Evolutionary conservation across 2,797 vertebrate species (phyloP), one percentile per base, ranked within the genome.

Genomic region (Aeoliscus strigatus): DNA sequence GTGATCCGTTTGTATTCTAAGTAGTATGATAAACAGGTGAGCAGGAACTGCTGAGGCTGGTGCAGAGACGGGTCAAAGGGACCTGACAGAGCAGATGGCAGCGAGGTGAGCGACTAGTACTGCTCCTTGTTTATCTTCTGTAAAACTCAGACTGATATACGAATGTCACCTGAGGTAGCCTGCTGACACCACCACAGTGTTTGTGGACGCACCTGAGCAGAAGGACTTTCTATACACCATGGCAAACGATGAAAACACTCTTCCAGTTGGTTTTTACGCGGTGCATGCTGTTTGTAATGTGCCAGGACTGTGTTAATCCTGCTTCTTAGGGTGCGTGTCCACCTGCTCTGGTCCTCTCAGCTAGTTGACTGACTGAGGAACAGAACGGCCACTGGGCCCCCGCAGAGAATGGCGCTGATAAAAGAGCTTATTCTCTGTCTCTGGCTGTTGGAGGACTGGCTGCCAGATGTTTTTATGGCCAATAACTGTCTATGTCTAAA

Each of bases 221-320:
- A 57, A n/a, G n/a, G n/a, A n/a, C n/a, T n/a, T n/a, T n/a, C n/a
- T n/a, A n/a, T n/a, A n/a, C n/a, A n/a, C n/a, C n/a, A n/a, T n/a
- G n/a, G n/a, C n/a, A n/a, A n/a, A n/a, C n/a, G n/a, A 31, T 8
- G 37, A 30, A 61, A 23, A 39, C 35, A 54, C 41, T 40, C 52
- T 64, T 77, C 74, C 55, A 49, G 54, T 53, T 43, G 69, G 75
- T 67, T 64, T 55, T 51, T 43, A 47, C 34, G 21, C 28, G 9
- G 53, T 43, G 49, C 64, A 47, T 56, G 64, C 67, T 76, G 77
- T 28, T 61, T 61, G 49, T 65, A 76, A 75, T 68, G 62, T 56
- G 67, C 77, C 76, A 66, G 53, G 51, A 60, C 72, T 68, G 64
- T 49, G 73, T 68, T 81, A 83, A 82, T 86, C 75, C 75, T 29